Conservation (phyloP, 2,797 vertebrate genomes). For the Eulemur albifrons region DNA sequence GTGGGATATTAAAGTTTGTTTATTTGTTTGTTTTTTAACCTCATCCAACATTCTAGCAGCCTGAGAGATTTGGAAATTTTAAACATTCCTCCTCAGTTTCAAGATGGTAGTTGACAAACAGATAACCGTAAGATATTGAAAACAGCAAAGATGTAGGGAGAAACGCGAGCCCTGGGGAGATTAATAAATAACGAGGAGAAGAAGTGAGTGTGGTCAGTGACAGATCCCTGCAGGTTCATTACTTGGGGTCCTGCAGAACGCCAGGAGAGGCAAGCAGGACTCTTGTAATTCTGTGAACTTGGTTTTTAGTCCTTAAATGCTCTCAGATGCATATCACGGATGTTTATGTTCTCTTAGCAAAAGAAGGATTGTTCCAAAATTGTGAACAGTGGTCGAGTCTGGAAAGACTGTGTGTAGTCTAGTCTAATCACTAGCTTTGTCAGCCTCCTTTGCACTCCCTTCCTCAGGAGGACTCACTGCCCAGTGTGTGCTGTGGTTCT, state of each 20-base stretch:
- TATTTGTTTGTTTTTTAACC: not conserved
- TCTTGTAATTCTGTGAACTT: not conserved
- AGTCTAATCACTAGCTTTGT: not conserved
- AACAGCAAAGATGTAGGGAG: not conserved
- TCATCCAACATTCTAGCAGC: not conserved
- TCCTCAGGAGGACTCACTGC: not conserved
- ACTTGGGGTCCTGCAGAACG: not conserved
- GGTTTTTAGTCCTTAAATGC: not conserved
- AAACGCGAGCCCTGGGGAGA: not conserved
- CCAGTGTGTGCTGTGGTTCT: not conserved
- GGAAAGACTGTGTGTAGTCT: not conserved
- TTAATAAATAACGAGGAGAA: not conserved
- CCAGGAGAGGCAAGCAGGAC: not conserved
- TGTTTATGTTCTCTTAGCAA: not conserved
- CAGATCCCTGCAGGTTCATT: not conserved
- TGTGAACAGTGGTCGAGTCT: not conserved
- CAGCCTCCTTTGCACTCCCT: not conserved
- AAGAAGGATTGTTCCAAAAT: not conserved
- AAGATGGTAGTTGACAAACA: not conserved
- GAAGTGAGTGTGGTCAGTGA: rapidly evolving
- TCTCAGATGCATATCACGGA: not conserved
- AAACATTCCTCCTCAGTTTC: not conserved
- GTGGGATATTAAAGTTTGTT: not conserved
- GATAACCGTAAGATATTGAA: not conserved
- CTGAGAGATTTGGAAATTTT: not conserved